A percentile compares a stretch with the other conserved stretches of the same genome.
Evolutionary conservation across 2,888 invertebrate species (phyloP).

Genomic region (Kuschelorhynchus macadamiae): DNA sequence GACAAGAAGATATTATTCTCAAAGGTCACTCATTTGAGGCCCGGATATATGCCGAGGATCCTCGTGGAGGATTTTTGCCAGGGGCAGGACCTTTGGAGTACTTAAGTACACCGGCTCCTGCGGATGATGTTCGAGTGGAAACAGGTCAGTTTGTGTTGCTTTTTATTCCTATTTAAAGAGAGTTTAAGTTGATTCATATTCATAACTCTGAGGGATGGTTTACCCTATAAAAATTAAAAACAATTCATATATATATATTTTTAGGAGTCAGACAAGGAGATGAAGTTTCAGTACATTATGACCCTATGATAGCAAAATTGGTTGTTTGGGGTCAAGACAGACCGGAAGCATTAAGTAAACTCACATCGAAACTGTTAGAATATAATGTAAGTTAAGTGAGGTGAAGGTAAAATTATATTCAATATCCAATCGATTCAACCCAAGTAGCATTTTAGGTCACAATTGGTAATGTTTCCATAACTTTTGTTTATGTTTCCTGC

Average conservation of each 20-base stretch:
- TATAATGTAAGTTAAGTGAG: slow-evolving; percentile 80
- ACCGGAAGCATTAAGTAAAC: slow-evolving; percentile 83
- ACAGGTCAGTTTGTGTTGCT: too few species aligned
- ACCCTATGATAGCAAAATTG: slow-evolving; percentile 99
- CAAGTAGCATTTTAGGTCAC: too few species aligned
- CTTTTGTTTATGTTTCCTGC: too few species aligned
- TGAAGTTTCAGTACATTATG: slow-evolving; percentile 97
- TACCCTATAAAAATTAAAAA: too few species aligned
- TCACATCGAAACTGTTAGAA: slow-evolving; percentile 81
- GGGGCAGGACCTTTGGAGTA: slow-evolving; percentile 89
- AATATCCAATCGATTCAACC: too few species aligned
- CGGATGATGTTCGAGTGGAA: slow-evolving; percentile 84
- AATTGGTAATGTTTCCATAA: too few species aligned
- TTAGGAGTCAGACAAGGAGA: slow-evolving; percentile 87
- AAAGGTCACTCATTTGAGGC: slow-evolving; percentile 96
- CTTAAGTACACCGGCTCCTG: slow-evolving; percentile 79
- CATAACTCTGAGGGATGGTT: too few species aligned
- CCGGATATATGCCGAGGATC: slow-evolving; percentile 95
- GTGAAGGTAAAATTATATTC: slow-evolving; percentile 4
- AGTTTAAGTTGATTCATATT: not conserved
- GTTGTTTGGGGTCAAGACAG: slow-evolving; percentile 95
- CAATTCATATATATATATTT: too few species aligned
- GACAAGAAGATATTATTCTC: slow-evolving; percentile 83
- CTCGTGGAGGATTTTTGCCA: slow-evolving; percentile 89
- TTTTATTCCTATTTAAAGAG: too few species aligned